Percentiles rank a stretch among this genome's conserved stretches.
Evolutionary conservation across 2,888 invertebrate genomes (phyloP).

Genomic region (Diachrysia chrysitis): DNA sequence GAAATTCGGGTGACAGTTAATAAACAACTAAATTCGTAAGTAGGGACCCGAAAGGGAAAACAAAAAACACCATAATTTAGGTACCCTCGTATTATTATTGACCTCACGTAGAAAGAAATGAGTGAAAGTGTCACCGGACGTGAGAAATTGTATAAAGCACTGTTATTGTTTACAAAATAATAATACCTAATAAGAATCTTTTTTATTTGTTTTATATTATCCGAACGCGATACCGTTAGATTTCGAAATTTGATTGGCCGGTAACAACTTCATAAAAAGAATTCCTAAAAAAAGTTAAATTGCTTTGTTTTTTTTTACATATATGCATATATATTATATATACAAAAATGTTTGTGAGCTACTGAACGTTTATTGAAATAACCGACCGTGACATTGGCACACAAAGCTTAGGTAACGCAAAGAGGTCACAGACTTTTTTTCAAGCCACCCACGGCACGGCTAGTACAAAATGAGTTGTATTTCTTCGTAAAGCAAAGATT

Average conservation of each 20-base stretch:
- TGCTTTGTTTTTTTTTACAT: no score
- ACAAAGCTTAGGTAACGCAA: not conserved
- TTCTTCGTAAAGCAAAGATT: not conserved
- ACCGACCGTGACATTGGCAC: not conserved
- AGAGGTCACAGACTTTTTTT: slow-evolving; percentile 4
- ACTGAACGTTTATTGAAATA: not conserved
- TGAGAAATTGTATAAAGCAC: slow-evolving; percentile 22
- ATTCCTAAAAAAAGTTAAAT: no score
- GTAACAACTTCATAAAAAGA: no score
- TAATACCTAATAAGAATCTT: not conserved
- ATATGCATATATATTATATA: no score
- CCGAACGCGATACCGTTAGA: not conserved
- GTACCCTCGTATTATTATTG: slow-evolving; percentile 35
- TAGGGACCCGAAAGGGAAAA: slow-evolving; percentile 44
- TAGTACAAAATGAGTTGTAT: not conserved
- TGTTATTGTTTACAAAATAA: slow-evolving; percentile 7
- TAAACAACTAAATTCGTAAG: slow-evolving; percentile 35
- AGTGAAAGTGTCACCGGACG: slow-evolving; percentile 69
- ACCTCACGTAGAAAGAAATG: slow-evolving; percentile 62
- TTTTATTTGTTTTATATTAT: not conserved
- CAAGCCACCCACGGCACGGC: not conserved
- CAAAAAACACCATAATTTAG: slow-evolving; percentile 55
- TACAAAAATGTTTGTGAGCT: not conserved
- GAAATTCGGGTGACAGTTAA: slow-evolving; percentile 39
- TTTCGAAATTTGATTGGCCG: not conserved